These are phyloP conservation scores for Oreohelix idahoensis DNA, from an alignment of 1,140 invertebrate species.

Conservation along the genomic window DNA sequence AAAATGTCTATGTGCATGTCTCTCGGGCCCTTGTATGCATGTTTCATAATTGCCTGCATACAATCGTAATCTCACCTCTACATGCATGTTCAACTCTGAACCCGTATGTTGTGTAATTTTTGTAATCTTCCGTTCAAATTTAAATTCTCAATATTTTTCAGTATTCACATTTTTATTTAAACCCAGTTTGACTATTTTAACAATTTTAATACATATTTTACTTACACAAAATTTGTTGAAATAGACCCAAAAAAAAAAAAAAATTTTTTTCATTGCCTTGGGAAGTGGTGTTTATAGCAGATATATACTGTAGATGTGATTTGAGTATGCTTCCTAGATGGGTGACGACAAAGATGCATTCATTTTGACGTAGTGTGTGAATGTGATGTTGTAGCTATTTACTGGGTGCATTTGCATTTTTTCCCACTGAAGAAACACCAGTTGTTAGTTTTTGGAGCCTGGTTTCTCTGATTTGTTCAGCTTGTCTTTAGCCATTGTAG, in stretches of 20 bases:
- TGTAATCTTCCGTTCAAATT: neutral
- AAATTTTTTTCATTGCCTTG: neutral
- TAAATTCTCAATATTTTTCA: constrained; percentile 7
- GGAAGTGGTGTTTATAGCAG: constrained; percentile 34
- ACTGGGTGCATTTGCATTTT: neutral
- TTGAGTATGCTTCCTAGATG: neutral
- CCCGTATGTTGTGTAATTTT: too few relatives aligned
- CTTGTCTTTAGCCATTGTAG: neutral
- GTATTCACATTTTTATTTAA: constrained; percentile 5
- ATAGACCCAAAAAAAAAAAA: neutral
- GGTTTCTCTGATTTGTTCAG: neutral
- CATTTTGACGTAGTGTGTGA: constrained; percentile 35
- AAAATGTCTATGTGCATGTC: too few relatives aligned
- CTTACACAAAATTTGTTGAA: neutral
- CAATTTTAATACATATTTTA: neutral
- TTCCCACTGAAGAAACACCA: neutral
- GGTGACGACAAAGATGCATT: constrained; percentile 26
- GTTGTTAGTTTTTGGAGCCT: neutral
- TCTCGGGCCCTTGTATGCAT: too few relatives aligned
- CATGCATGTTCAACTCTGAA: too few relatives aligned
- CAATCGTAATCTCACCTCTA: too few relatives aligned
- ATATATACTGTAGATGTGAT: neutral
- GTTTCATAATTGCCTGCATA: too few relatives aligned
- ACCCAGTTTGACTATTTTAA: neutral
- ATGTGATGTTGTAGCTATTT: constrained; percentile 14